A percentile compares a stretch with the other conserved stretches of the same genome.
Evolutionary conservation across 2,113 vertebrate species (phyloP).

Genomic region (Bucco capensis): DNA sequence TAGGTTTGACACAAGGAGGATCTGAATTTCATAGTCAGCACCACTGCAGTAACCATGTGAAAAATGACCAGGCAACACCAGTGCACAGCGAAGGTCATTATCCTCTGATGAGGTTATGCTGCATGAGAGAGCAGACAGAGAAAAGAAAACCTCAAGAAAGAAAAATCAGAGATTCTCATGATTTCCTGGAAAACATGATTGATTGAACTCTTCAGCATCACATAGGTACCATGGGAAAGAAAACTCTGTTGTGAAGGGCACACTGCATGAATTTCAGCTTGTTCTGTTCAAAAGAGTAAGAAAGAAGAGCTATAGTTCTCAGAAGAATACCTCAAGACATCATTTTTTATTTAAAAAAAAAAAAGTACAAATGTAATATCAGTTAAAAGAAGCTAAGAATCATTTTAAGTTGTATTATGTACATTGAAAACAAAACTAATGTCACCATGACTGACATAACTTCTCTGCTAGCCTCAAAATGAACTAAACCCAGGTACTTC

Average conservation of each 20-base stretch:
- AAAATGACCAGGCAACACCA: neutral
- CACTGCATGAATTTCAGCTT: neutral
- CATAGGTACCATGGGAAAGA: neutral
- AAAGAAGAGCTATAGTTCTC: neutral
- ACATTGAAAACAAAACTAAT: neutral
- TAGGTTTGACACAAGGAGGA: neutral
- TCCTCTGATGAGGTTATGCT: neutral
- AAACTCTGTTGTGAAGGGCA: neutral
- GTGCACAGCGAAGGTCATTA: neutral
- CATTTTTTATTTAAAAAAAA: neutral
- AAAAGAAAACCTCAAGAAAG: neutral
- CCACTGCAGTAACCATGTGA: neutral
- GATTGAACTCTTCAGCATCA: neutral
- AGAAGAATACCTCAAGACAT: neutral
- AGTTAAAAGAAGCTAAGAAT: neutral
- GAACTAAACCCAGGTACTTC: neutral
- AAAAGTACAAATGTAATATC: neutral
- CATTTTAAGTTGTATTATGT: neutral
- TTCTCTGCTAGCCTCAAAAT: neutral
- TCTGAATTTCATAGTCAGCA: neutral
- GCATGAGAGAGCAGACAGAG: neutral
- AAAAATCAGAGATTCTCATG: neutral
- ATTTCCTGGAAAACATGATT: neutral
- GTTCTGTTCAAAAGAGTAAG: neutral
- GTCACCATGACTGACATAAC: neutral